These are phyloP conservation scores for Drosophila kepulauana DNA, from an alignment of 1,140 invertebrate genomes.

Conservation along the genomic window DNA sequence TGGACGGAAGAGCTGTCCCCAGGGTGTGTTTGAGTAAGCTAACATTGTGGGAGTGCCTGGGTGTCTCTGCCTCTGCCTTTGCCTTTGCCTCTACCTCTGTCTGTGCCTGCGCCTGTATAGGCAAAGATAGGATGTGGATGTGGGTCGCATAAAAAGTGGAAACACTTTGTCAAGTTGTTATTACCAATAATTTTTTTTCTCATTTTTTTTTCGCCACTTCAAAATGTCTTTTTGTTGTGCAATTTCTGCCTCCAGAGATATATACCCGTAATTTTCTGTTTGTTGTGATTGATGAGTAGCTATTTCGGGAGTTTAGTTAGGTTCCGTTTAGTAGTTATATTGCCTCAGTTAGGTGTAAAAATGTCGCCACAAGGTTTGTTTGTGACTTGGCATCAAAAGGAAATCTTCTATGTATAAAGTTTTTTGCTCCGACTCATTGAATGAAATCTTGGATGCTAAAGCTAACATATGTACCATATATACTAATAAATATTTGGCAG, in stretches of 20 bases:
- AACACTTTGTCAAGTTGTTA: constrained; percentile 80
- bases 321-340: background rate
- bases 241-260: constrained; percentile 20
- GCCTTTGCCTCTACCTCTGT: no score
- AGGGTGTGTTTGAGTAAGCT: constrained; percentile 34
- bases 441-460: no score
- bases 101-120: background rate
- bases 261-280: constrained; percentile 41
- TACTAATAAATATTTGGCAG: no score
- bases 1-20: constrained; percentile 55
- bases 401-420: no score
- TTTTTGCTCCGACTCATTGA: no score
- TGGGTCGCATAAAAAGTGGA: constrained; percentile 53
- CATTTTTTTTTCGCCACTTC: constrained; percentile 15
- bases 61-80: no score
- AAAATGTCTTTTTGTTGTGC: constrained; percentile 11
- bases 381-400: no score
- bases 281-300: constrained; percentile 64
- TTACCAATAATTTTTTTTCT: constrained; percentile 70
- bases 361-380: no score
- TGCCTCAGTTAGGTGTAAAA: background rate
- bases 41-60: background rate
- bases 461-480: no score
- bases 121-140: constrained; percentile 1
- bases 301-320: constrained; percentile 21